phyloP scores from a whole-genome alignment of 2,888 invertebrate genomes.

The Ctena decussata region DNA sequence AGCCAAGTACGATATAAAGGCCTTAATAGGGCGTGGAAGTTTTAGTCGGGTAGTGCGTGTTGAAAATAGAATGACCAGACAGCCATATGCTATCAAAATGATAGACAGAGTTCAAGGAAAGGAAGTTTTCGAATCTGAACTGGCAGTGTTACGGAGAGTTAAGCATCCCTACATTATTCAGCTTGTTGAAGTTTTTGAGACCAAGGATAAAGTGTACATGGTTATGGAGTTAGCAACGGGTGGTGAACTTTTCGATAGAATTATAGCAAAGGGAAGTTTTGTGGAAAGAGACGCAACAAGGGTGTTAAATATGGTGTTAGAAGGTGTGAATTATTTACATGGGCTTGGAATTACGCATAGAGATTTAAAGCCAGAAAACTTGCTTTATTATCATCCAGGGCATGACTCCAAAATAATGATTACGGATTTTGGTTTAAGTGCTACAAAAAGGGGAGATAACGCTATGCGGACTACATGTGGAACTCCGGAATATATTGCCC shows the following conservation, averaged over 20 bases:
- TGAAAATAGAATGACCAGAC: constrained; percentile 86
- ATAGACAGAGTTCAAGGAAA: constrained; percentile 86
- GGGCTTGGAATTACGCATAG: constrained; percentile 89
- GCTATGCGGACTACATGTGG: constrained; percentile 88
- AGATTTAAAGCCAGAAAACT: constrained; percentile 90
- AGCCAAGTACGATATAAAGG: constrained; percentile 88
- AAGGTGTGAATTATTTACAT: constrained; percentile 88
- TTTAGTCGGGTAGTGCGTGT: constrained; percentile 87
- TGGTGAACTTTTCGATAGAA: constrained; percentile 90
- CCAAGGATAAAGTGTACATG: constrained; percentile 88
- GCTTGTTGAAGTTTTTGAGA: constrained; percentile 89
- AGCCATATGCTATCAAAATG: constrained; percentile 88
- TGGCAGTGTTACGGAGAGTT: constrained; percentile 88
- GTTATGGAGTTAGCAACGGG: constrained; percentile 90
- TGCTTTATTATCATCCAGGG: constrained; percentile 89
- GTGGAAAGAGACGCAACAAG: constrained; percentile 87
- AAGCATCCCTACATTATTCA: constrained; percentile 88
- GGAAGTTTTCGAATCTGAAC: constrained; percentile 88
- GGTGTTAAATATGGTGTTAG: constrained; percentile 87
- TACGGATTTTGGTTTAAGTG: constrained; percentile 88
- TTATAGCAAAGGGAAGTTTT: constrained; percentile 89
- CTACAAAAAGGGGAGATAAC: constrained; percentile 86
- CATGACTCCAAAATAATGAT: constrained; percentile 88
- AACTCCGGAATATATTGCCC: constrained; percentile 88
- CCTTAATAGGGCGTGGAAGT: constrained; percentile 87